Base-by-base conservation (phyloP, 64 coral and sea anemone genomes). In the Dendrophyllia cribrosa region DNA sequence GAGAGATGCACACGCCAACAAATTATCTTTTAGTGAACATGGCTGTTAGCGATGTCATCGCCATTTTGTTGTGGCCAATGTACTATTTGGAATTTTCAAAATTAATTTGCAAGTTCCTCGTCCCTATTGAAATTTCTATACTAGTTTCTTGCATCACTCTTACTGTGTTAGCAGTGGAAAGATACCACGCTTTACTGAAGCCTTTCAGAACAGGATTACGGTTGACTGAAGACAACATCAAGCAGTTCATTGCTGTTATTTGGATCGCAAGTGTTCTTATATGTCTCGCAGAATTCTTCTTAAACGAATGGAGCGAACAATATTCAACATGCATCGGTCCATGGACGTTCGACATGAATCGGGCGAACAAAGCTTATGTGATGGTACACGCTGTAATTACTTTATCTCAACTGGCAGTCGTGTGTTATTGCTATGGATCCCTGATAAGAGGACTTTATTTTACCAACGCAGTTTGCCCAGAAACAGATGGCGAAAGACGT, bases 361-460 rank as follows among this genome's bases (percentile, higher is more conserved):
- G 17, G 0, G 61, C 61, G 5, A 64, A 4, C 61, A 9, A 64
- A 64, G 17, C 14, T 64, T 64, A 64, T 20, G 61, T 64, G 13
- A 19, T 19, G 4, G 14, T 64, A 15, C 9, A 20, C 17, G 4
- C 17, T 5, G 14, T 4, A 0, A 88, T 56, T 9, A 6, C 74
- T 15, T 88, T 75, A 60, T 47, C 23, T 10, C 70, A 64, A 9
- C 15, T 88, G 1, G 74, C 45, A 13, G 17, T 88, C 6, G 75
- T 69, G 72, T 64, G 75, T 9, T 51, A 55, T 51, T 88, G 86
- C 58, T 88, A 88, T 46, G 51, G 72, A 76, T 74, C 21, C 3
- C 51, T 88, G 16, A 88, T 88, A 21, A 88, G 60, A 75, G 86
- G 86, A 17, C 56, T 88, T 69, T 88, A 88, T 22, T 88, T 88